Evolutionary conservation across 2,797 vertebrate genomes (phyloP).

Genomic region (Emys orbicularis): DNA sequence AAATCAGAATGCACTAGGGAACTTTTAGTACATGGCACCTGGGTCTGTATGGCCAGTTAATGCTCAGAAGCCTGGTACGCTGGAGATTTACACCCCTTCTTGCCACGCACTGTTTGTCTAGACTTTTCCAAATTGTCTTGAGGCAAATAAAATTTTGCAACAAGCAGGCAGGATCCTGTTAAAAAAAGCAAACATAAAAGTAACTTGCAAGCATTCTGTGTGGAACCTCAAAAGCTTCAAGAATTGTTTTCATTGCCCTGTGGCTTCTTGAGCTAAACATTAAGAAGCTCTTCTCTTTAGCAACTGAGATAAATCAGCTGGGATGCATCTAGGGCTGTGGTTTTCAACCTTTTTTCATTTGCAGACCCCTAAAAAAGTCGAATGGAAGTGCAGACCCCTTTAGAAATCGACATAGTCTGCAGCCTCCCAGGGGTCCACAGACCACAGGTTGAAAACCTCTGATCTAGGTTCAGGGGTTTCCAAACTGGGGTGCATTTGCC

Average conservation of each 20-base stretch:
- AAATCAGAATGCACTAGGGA: not conserved
- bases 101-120: not conserved
- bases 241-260: not conserved
- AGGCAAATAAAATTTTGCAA: not conserved
- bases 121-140: not conserved
- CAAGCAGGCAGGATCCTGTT: not conserved
- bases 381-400: not conserved
- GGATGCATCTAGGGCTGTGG: not conserved
- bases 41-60: not conserved
- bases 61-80: not conserved
- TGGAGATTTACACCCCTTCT: not conserved
- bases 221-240: rapidly evolving
- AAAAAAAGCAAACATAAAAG: not conserved
- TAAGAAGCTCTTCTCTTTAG: not conserved
- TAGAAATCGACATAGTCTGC: not conserved
- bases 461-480: not conserved
- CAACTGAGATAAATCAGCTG: not conserved
- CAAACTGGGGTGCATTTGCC: not conserved
- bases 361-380: not conserved
- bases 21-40: not conserved
- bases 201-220: not conserved
- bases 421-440: too few species aligned
- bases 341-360: not conserved
- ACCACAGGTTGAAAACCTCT: not conserved
- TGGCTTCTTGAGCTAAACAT: not conserved